These are phyloP conservation scores for Contarinia nasturtii DNA, from an alignment of 1,140 invertebrate species.

Conservation along the genomic window DNA sequence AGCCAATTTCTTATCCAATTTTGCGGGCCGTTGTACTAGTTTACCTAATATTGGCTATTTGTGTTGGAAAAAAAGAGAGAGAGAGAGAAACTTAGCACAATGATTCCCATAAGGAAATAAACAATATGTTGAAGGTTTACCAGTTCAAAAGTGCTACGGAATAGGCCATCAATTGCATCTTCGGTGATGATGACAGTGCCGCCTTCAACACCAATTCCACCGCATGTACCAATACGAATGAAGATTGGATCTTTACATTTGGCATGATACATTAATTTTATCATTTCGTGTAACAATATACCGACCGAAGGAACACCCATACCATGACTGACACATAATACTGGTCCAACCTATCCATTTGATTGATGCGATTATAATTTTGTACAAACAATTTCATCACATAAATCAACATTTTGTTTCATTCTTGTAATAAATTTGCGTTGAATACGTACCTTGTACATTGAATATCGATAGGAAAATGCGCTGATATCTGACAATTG, in stretches of 20 bases:
- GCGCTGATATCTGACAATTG: slow-evolving; percentile 75
- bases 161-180: slow-evolving; percentile 62
- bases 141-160: slow-evolving; percentile 46
- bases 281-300: slow-evolving; percentile 80
- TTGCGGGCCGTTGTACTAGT: slow-evolving; percentile 55
- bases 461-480: slow-evolving; percentile 83
- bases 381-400: too few relatives aligned
- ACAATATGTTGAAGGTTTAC: slow-evolving; percentile 24
- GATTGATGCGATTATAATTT: background rate
- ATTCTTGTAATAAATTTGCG: background rate
- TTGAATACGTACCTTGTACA: slow-evolving; percentile 67
- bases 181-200: slow-evolving; percentile 79
- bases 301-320: slow-evolving; percentile 87
- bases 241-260: slow-evolving; percentile 72
- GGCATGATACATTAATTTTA: slow-evolving; percentile 87
- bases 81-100: background rate
- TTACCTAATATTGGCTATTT: slow-evolving; percentile 87
- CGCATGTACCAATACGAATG: slow-evolving; percentile 82
- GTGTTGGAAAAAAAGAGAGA: too few relatives aligned
- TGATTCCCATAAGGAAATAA: background rate
- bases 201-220: slow-evolving; percentile 75
- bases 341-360: slow-evolving; percentile 13
- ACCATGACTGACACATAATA: slow-evolving; percentile 49
- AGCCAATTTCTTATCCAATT: slow-evolving; percentile 60
- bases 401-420: background rate